Evolutionary conservation across 1,140 invertebrate genomes (phyloP), one percentile per base, ranked within the genome.

Genomic region (Drosophila sproati): DNA sequence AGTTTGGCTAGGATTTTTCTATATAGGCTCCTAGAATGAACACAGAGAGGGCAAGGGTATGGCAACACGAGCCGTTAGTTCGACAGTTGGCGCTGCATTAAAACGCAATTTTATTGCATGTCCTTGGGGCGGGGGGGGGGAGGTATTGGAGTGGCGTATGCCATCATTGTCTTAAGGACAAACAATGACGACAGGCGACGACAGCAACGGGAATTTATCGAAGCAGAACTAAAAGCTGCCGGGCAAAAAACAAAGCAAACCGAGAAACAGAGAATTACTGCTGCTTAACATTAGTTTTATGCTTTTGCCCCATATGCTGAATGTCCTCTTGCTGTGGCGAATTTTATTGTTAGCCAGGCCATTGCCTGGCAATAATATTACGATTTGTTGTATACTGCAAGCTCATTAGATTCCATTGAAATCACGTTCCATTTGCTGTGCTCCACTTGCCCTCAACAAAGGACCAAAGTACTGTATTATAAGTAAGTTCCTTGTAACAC

Each of bases 41-140:
- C 20, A 20, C 20, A 20, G 20, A 20, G 20, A 20, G 20, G 20
- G 20, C 20, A 5, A 35, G 63, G 39, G 35, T 57, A 68, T 51
- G 4, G 34, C 20, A 50, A 43, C 51, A 29, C 39, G 67, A 78
- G 52, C 59, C 51, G 69, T 39, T 71, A 55, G 48, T 61, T 62
- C 64, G 75, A 56, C 75, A 70, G 68, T 87, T 87, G 68, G 52
- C 70, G 77, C 66, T 74, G 82, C 83, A 89, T 83, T 89, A 83
- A 89, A 83, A 88, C 83, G 85, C 80, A 89, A 83, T 88, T 88
- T 88, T 88, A 88, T 88, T 83, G 85, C 83, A 89, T 78, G 78
- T 76, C 85, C 83, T 72, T 76, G 73, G 67, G 85, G 60, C 60
- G 39, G 2, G 2, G n/a, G 39, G 39, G 39, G 35, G 3, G 5